Percentiles rank a stretch among this genome's conserved stretches.
Evolutionary conservation across 2,888 invertebrate genomes (phyloP).

Genomic region (Lysandra bellargus): DNA sequence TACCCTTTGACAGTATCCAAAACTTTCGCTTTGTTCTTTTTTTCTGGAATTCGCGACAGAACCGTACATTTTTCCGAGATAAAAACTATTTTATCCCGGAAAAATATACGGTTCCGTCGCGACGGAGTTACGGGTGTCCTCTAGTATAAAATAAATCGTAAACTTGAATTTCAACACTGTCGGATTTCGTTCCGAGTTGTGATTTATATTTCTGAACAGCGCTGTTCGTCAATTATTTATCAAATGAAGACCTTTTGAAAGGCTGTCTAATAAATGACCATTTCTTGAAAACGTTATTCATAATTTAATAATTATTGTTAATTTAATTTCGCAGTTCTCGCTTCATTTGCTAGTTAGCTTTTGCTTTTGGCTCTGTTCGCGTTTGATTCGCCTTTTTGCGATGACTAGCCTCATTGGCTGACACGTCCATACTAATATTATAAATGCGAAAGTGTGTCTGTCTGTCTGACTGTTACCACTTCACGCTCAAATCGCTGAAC

Average conservation of each 20-base stretch:
- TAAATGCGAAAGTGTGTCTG: no score
- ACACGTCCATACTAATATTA: no score
- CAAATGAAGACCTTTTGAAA: not conserved
- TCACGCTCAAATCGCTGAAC: no score
- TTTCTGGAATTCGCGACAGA: no score
- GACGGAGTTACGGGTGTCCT: no score
- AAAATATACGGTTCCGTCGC: no score
- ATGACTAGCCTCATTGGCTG: not conserved
- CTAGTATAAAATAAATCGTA: not conserved
- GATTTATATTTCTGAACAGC: not conserved
- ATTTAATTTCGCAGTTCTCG: not conserved
- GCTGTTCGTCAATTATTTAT: conserved; percentile 7
- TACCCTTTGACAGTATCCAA: no score
- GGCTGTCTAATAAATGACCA: conserved; percentile 10
- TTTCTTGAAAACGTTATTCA: not conserved
- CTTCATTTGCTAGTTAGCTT: not conserved
- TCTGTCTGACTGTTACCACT: no score
- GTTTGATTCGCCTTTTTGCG: not conserved
- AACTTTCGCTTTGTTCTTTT: no score
- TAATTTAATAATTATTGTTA: conserved; percentile 15
- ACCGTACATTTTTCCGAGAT: no score
- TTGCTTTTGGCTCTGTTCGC: not conserved
- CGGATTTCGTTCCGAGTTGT: not conserved
- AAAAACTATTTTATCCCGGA: no score
- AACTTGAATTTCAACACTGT: not conserved